Evolutionary conservation across 2,797 vertebrate genomes (phyloP), one percentile per base, ranked within the genome.

Genomic region (Clarias pachynema): DNA sequence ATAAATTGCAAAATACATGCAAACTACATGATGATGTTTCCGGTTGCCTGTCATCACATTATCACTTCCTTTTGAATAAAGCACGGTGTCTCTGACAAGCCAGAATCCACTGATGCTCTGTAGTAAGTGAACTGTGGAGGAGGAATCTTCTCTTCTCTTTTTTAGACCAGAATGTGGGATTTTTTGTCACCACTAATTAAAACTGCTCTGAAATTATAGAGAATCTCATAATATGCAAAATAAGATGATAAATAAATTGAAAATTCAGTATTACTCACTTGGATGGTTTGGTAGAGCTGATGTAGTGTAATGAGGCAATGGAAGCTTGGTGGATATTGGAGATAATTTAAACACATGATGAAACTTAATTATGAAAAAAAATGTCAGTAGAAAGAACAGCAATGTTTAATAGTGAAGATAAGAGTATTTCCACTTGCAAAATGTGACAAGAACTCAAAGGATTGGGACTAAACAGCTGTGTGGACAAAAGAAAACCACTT

Each of bases 1-100:
- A 79, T 79, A 49, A 59, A 79, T 49, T 26, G 34, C 60, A 29
- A 77, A 77, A 49, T 20, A 49, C 26, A 86, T 80, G 56, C 80
- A 78, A 44, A 85, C 65, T 29, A 29, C 66, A 68, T 31, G 66
- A 56, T 59, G 31, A 79, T 68, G 75, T 69, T 65, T 80, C 75
- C 69, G 34, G 14, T 79, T 79, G 62, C 60, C 63, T 34, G 66
- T 77, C 82, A 77, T 34, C 5, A 7, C 34, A 73, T 75, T 84
- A 62, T 65, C 82, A 65, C 18, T 9, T 75, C 34, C 26, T 34
- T n/a, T 56, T 63, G 60, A 44, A 44, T 79, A 15, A 63, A 63
- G 59, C 59, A 79, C 37, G 26, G 34, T 26, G 59, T 65, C 15
- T 29, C 24, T 79, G 78, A 63, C 37, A 44, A 26, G 31, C 78